phyloP scores from a whole-genome alignment of 2,797 vertebrate species.

The Myotis findleyi region DNA sequence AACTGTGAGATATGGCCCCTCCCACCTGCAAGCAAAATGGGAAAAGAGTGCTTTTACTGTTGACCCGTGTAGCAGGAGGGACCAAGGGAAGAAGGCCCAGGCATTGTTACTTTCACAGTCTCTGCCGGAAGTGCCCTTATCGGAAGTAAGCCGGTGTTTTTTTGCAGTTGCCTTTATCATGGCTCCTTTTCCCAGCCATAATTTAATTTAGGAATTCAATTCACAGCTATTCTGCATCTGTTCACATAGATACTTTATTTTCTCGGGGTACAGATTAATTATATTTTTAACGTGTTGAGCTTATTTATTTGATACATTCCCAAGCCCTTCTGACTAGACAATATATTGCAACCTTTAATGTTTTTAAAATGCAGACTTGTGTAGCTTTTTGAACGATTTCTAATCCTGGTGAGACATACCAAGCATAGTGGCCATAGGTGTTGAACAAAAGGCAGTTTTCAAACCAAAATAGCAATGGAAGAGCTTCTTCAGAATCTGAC shows the following conservation, averaged over 20 bases:
- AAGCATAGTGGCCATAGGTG: background rate
- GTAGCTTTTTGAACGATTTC: background rate
- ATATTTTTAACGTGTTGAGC: background rate
- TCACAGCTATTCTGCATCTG: background rate
- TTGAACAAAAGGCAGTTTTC: background rate
- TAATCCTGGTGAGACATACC: background rate
- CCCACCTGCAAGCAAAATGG: background rate
- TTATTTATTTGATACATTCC: constrained; percentile 38
- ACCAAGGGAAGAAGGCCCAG: background rate
- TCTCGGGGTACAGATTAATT: background rate
- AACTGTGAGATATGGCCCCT: background rate
- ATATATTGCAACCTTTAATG: background rate
- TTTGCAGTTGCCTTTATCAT: background rate
- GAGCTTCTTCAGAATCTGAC: background rate
- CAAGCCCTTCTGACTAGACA: background rate
- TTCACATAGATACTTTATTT: constrained; percentile 1
- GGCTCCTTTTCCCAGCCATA: background rate
- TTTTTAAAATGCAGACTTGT: background rate
- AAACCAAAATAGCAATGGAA: background rate
- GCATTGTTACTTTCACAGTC: background rate
- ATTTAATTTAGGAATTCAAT: constrained; percentile 1
- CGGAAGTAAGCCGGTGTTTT: background rate
- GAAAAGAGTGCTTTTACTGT: background rate
- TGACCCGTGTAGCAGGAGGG: no score
- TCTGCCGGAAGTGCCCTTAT: background rate